Base-by-base conservation (phyloP, 2,113 vertebrate genomes). In the Recurvirostra avosetta region DNA sequence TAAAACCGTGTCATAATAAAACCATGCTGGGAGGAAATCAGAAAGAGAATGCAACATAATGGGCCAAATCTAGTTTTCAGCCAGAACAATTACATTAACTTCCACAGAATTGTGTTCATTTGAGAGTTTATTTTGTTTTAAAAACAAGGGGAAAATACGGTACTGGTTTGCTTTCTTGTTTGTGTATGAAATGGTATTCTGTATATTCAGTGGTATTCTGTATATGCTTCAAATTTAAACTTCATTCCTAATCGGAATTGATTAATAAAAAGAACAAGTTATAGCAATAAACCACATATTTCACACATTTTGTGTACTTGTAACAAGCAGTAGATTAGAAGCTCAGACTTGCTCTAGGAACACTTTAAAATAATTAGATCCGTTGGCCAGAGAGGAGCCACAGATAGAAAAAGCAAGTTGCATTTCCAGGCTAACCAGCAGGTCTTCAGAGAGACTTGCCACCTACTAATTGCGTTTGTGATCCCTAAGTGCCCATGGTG, bases 1-100 rank as follows among this genome's bases (percentile, higher is more conserved):
- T 96, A 96, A 93, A 89, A 76, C 52, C 12, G 1, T 87, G 93
- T 94, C 86, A 61, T 92, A 88, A 91, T 94, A 97, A 94, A 94
- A 91, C 79, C 83, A 47, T 58, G 66, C 88, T 91, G 66, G 40
- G 70, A 94, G 53, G 38, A 91, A 97, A 96, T 94, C 83, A 85
- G 52, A 93, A 38, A 78, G 15, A 94, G 63, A 96, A 94, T 92
- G 65, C 32, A 81, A 96, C 43, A 89, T 82, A 92, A 96, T 92
- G 91, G 91, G 83, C 61, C 94, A 96, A 97, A 97, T 94, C 65
- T 71, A 94, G 36, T 67, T 81, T 92, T 88, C 83, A 78, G 30
- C 17, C 52, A 91, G 78, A 94, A 91, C 43, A 94, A 90, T 88
- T 92, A 86, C 53, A 85, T 76, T 92, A 88, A 59, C 13, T 92